phyloP scores from a whole-genome alignment of 2,888 invertebrate species.

The Nasonovia ribisnigri region DNA sequence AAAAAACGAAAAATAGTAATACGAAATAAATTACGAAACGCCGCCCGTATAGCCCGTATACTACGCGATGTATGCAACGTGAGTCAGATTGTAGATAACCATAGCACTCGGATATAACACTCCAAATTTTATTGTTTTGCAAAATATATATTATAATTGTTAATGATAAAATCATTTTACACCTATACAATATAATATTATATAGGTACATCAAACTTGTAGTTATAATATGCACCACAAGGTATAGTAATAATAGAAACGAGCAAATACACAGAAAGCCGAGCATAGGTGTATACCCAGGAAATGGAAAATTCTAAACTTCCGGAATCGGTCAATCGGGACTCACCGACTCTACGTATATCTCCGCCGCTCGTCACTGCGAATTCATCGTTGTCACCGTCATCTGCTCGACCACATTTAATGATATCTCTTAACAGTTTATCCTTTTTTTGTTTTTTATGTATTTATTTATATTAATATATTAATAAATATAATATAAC shows the following conservation, averaged over 20 bases:
- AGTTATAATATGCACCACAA: background rate
- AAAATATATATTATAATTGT: background rate
- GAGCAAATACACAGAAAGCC: background rate
- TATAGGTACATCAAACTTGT: background rate
- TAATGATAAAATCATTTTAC: background rate
- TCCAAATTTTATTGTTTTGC: background rate
- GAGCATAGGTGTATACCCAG: background rate
- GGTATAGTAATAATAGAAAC: background rate
- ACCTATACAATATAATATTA: too few relatives aligned
- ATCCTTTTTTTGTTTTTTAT: too few relatives aligned
- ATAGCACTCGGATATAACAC: background rate
- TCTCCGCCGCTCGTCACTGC: background rate
- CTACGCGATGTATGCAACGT: background rate
- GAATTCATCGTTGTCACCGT: background rate
- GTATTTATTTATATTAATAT: too few relatives aligned
- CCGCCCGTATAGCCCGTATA: background rate
- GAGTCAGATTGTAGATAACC: slow-evolving; percentile 14
- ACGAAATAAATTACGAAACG: background rate
- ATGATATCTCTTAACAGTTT: too few relatives aligned
- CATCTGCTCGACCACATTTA: background rate
- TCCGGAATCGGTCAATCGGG: background rate
- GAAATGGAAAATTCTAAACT: background rate
- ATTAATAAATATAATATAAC: too few relatives aligned
- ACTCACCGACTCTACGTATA: background rate
- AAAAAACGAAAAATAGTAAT: background rate